These are phyloP conservation scores for Whitmania pigra DNA, from an alignment of 1,140 invertebrate species.

Conservation along the genomic window DNA sequence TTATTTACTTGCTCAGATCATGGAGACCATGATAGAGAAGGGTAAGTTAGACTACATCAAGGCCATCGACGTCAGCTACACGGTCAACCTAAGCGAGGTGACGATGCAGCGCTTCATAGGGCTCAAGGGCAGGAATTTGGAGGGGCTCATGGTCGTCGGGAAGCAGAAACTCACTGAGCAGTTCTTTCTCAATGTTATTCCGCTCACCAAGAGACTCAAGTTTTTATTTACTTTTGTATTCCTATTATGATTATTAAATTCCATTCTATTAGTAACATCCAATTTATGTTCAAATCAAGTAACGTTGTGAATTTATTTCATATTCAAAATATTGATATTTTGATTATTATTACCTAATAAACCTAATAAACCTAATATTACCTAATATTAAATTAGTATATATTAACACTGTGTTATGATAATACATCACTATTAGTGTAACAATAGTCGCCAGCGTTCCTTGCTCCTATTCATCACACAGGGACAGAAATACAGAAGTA, in stretches of 20 bases:
- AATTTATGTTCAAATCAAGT: no score
- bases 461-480: no score
- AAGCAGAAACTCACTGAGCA: slow-evolving; percentile 96
- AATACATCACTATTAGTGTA: background rate
- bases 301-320: no score
- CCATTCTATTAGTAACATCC: no score
- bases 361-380: no score
- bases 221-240: slow-evolving; percentile 36
- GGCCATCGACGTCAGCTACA: slow-evolving; percentile 81
- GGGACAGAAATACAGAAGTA: no score
- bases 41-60: slow-evolving; percentile 73
- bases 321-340: no score
- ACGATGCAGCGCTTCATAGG: slow-evolving; percentile 78
- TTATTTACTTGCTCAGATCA: slow-evolving; percentile 44
- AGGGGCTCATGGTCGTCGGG: slow-evolving; percentile 73
- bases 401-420: no score
- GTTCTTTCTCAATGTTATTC: slow-evolving; percentile 81
- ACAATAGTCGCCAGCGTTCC: no score
- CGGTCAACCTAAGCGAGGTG: slow-evolving; percentile 86
- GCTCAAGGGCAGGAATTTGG: slow-evolving; percentile 70
- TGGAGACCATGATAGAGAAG: slow-evolving; percentile 74
- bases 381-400: no score
- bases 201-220: slow-evolving; percentile 77
- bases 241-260: no score
- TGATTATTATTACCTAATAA: no score